These are phyloP conservation scores for Gryon sp. DNA, from an alignment of 1,140 invertebrate species.

Conservation along the genomic window DNA sequence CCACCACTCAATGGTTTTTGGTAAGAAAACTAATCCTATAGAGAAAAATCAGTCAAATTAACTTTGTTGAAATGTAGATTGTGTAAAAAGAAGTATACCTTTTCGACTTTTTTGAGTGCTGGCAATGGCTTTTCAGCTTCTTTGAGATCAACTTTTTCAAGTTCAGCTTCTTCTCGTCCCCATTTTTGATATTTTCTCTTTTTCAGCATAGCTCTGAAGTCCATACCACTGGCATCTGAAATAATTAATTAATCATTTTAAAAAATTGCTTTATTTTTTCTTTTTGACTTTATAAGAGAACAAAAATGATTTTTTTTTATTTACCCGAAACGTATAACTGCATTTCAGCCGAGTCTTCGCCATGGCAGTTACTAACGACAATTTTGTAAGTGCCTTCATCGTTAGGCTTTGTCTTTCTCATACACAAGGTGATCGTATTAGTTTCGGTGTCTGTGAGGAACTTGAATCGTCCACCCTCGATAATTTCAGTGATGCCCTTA, in stretches of 20 bases:
- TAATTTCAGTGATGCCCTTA: constrained; percentile 92
- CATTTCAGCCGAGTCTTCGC: constrained; percentile 96
- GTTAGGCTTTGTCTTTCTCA: constrained; percentile 96
- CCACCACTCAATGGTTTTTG: too few species aligned
- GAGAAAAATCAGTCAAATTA: not conserved
- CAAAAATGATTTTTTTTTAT: not conserved
- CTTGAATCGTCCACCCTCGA: constrained; percentile 95
- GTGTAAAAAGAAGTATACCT: constrained; percentile 83
- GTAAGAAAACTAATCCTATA: too few species aligned
- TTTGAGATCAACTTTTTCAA: constrained; percentile 95
- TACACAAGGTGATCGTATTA: constrained; percentile 94
- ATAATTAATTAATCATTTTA: constrained; percentile 16
- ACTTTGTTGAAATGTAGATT: not conserved
- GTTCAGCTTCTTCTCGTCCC: constrained; percentile 92
- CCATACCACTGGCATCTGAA: constrained; percentile 84
- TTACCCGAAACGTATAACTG: constrained; percentile 96
- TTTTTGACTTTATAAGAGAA: too few species aligned
- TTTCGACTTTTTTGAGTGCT: constrained; percentile 93
- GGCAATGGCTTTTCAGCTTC: constrained; percentile 93
- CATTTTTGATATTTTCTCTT: constrained; percentile 98
- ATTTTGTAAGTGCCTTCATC: constrained; percentile 99
- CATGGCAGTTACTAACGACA: constrained; percentile 94
- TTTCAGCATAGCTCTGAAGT: constrained; percentile 98
- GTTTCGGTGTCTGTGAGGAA: constrained; percentile 93
- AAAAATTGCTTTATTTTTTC: too few species aligned